Conservation (phyloP, 2,113 vertebrate genomes). For the Eonycteris spelaea region DNA sequence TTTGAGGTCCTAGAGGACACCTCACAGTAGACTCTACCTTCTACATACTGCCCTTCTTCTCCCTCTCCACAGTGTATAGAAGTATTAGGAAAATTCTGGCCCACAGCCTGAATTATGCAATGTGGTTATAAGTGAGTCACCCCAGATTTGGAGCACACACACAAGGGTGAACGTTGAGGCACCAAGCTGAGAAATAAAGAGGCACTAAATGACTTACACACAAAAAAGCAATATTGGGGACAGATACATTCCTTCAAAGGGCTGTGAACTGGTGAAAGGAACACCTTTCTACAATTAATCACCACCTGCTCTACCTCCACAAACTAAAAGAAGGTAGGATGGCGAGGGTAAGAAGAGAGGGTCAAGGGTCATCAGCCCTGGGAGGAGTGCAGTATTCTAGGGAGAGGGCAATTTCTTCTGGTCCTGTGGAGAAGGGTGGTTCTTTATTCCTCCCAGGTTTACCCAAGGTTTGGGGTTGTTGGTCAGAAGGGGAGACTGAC, state of each 20-base stretch:
- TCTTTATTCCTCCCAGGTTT: neutral
- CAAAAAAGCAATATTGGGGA: neutral
- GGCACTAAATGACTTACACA: neutral
- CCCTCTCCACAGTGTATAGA: neutral
- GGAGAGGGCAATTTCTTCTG: neutral
- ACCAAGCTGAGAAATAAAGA: neutral
- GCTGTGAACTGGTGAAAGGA: neutral
- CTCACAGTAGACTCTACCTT: accelerated
- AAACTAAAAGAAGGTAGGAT: neutral
- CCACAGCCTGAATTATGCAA: neutral
- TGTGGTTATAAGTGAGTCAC: neutral
- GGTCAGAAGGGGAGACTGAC: neutral
- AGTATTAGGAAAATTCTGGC: neutral
- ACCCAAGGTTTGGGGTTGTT: neutral
- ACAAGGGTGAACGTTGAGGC: neutral
- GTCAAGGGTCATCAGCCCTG: neutral
- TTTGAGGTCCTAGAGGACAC: neutral
- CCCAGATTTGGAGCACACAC: neutral
- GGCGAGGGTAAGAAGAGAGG: neutral
- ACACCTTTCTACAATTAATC: conserved; percentile 1
- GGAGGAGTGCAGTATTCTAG: neutral
- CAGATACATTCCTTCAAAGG: neutral
- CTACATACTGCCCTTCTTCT: neutral
- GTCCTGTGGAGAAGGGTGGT: neutral
- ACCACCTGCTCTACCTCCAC: neutral